Conservation (phyloP, 1,140 invertebrate species). For the Hormaphis cornu region DNA sequence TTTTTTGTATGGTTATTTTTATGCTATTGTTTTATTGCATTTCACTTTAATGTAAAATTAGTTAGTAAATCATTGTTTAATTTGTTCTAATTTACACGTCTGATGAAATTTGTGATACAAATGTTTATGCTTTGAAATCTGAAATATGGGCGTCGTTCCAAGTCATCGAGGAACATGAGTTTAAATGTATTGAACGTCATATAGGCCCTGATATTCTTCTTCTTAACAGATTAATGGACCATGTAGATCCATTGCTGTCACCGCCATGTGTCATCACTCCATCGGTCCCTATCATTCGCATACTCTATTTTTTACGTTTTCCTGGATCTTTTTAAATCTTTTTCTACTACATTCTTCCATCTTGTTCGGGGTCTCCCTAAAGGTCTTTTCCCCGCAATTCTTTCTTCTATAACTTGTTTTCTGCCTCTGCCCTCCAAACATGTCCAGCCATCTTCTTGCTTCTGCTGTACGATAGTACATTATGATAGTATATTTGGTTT, state of each 20-base stretch:
- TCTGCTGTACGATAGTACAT: too few relatives aligned
- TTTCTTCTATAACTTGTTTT: too few relatives aligned
- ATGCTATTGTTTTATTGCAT: not conserved
- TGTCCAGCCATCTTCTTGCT: not conserved
- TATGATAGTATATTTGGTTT: not conserved
- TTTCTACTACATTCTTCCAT: not conserved
- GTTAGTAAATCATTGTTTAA: too few relatives aligned
- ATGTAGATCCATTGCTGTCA: too few relatives aligned
- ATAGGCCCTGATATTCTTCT: not conserved
- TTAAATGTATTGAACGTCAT: too few relatives aligned
- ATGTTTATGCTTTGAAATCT: too few relatives aligned
- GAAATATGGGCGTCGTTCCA: too few relatives aligned
- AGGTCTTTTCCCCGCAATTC: not conserved
- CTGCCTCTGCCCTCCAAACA: not conserved
- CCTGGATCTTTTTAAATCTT: not conserved
- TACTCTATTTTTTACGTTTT: not conserved
- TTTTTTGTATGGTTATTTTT: not conserved
- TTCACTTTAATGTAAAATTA: not conserved
- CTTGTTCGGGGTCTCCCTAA: too few relatives aligned
- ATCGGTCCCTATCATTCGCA: not conserved
- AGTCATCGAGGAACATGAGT: too few relatives aligned
- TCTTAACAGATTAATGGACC: too few relatives aligned
- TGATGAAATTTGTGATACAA: too few relatives aligned
- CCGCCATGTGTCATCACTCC: not conserved
- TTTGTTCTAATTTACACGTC: too few relatives aligned